Base-by-base conservation (phyloP, 2,888 invertebrate species). In the Nymphalis polychloros region DNA sequence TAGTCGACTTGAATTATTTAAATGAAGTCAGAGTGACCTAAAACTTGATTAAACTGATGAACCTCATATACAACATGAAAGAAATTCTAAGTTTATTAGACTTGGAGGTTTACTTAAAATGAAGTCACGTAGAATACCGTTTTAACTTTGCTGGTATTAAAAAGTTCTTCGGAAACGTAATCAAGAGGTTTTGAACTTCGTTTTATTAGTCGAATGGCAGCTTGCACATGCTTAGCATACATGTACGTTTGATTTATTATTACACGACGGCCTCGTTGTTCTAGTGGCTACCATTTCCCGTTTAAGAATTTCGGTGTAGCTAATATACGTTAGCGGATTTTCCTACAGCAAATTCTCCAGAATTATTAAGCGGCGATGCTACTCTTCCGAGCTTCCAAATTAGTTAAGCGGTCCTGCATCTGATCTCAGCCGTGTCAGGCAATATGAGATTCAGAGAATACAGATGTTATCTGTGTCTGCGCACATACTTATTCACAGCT, bases 61-160 rank as follows among this genome's bases (percentile, higher is more conserved):
- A 19, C 20, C 19, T 50, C 13, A 50, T 50, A 8, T 20, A 50
- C n/a, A 50, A 0, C 19, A 20, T 20, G 19, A 50, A 50, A 50
- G 0, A 50, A 50, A 50, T 50, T 41, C 41, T 19, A 50, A 57
- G 41, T 41, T 57, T 35, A 35, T n/a, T 20, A 19, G 50, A 41
- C 16, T 31, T 35, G 10, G 57, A 41, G 27, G 5, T 41, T 31
- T 13, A 57, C n/a, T 19, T 35, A 31, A 35, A 35, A 57, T 57
- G 57, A 57, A 57, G 57, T 57, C 57, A 41, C 41, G 57, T 57
- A 31, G 31, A 19, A 57, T 10, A 19, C n/a, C 20, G 53, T 53
- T 53, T 53, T 20, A 53, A 53, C 53, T 53, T 53, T 16, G 23
- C 20, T 23, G 27, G 23, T 23, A 16, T 27, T 53, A 23, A 23